Conservation (phyloP, 2,888 invertebrate genomes). For the Archips xylosteana region DNA sequence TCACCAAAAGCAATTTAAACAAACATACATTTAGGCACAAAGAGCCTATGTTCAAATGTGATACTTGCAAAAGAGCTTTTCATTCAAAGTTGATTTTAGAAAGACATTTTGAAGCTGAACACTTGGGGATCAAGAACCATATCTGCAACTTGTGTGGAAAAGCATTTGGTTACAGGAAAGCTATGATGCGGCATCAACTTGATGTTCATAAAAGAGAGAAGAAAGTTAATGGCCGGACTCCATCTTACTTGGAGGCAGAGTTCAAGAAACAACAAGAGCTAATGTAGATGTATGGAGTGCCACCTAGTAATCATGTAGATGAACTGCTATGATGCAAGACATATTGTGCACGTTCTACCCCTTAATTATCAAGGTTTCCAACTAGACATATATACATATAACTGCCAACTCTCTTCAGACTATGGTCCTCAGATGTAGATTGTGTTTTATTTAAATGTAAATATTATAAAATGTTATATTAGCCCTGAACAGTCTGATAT, state of each 20-base stretch:
- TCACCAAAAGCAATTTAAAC: conserved; percentile 50
- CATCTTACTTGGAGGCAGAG: conserved; percentile 42
- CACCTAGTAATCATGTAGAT: no score
- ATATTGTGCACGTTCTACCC: no score
- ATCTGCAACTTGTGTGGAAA: conserved; percentile 43
- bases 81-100: conserved; percentile 42
- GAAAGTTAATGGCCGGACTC: conserved; percentile 41
- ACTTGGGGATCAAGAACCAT: conserved; percentile 43
- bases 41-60: conserved; percentile 45
- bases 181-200: conserved; percentile 44
- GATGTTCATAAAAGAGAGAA: conserved; percentile 45
- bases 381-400: no score
- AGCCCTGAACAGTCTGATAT: no score
- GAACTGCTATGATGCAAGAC: no score
- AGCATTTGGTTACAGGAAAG: conserved; percentile 43
- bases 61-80: conserved; percentile 41
- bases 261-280: conserved; percentile 30
- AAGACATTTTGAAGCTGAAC: conserved; percentile 43
- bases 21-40: conserved; percentile 50
- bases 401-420: no score
- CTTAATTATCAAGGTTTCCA: no score
- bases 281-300: background rate
- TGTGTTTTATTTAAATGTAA: no score
- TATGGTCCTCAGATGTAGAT: background rate
- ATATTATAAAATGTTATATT: no score